phyloP scores from a whole-genome alignment of 2,888 invertebrate species.

The Portevinia maculata region DNA sequence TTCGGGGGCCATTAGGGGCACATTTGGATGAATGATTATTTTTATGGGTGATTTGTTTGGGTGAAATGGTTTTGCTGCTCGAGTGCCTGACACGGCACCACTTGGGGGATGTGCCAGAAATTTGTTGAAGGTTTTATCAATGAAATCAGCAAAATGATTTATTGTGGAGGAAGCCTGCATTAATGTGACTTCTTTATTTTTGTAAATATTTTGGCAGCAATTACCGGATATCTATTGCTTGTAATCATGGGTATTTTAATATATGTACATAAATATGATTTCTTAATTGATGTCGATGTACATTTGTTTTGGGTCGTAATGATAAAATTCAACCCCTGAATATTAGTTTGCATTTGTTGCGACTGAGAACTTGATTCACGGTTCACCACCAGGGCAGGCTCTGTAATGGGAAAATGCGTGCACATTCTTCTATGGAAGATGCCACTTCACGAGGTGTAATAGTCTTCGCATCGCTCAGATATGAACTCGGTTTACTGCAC shows the following conservation, averaged over 20 bases:
- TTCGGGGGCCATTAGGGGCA: constrained; percentile 51
- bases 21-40: constrained; percentile 70
- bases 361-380: not conserved
- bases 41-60: constrained; percentile 71
- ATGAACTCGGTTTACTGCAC: too few relatives aligned
- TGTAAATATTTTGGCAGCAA: constrained; percentile 22
- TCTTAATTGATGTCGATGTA: constrained; percentile 21
- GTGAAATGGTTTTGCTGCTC: constrained; percentile 58
- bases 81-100: constrained; percentile 8
- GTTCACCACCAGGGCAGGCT: not conserved
- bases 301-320: constrained; percentile 1
- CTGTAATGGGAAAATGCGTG: too few relatives aligned
- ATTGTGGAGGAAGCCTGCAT: constrained; percentile 40
- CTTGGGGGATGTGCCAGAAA: constrained; percentile 4
- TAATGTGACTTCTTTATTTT: constrained; percentile 10
- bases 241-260: constrained; percentile 22
- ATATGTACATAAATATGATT: constrained; percentile 58
- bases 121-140: constrained; percentile 48
- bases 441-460: too few relatives aligned
- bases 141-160: constrained; percentile 57
- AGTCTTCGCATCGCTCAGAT: too few relatives aligned
- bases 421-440: too few relatives aligned
- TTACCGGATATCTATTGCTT: constrained; percentile 31
- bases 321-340: not conserved
- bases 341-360: not conserved